These are phyloP conservation scores for Drosophila erecta DNA, from an alignment of 1,140 invertebrate species.

Conservation along the genomic window DNA sequence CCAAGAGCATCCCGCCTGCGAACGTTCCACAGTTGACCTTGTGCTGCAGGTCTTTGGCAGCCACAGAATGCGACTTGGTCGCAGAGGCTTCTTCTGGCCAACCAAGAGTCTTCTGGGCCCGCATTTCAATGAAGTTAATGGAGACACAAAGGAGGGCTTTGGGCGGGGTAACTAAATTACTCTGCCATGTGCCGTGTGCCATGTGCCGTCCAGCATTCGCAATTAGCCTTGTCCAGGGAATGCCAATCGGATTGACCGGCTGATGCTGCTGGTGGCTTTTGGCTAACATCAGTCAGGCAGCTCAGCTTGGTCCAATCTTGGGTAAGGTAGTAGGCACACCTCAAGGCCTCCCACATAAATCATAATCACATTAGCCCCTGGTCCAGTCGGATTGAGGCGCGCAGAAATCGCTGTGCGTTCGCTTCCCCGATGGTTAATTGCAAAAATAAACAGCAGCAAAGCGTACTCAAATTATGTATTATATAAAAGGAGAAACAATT, in stretches of 20 bases:
- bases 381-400: constrained; percentile 8
- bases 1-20: constrained; percentile 30
- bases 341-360: constrained; percentile 76
- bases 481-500: constrained; percentile 70
- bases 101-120: constrained; percentile 16
- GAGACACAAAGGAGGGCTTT: constrained; percentile 1
- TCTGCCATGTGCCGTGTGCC: constrained; percentile 6
- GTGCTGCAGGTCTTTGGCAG: constrained; percentile 25
- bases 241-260: constrained; percentile 11
- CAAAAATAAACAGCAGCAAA: constrained; percentile 44
- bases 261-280: constrained; percentile 12
- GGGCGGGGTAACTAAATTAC: constrained; percentile 43
- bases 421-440: constrained; percentile 53
- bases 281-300: constrained; percentile 36
- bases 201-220: constrained; percentile 60
- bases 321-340: constrained; percentile 2
- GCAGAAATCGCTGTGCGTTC: constrained; percentile 45
- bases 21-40: constrained; percentile 50
- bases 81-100: constrained; percentile 25
- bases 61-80: constrained; percentile 32
- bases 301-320: constrained; percentile 4
- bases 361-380: constrained; percentile 71
- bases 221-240: constrained; percentile 60
- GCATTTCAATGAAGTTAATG: constrained; percentile 49
- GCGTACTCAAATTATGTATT: constrained; percentile 67